Percentiles rank a stretch among this genome's conserved stretches.
These are phyloP conservation scores for Rhynchomys soricoides DNA, from an alignment of 2,113 vertebrate species.

Conservation along the genomic window DNA sequence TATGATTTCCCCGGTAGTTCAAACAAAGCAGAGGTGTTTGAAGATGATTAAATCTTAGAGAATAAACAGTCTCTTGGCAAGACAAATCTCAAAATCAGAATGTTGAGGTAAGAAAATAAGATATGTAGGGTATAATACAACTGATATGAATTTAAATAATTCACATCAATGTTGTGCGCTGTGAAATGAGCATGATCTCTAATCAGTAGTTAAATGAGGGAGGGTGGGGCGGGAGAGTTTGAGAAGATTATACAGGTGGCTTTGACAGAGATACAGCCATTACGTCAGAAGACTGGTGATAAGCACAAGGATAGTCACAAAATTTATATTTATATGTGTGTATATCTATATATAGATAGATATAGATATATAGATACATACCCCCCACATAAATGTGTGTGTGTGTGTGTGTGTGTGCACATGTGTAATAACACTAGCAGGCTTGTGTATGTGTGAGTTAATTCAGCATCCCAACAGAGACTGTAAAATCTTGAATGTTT, in stretches of 20 bases:
- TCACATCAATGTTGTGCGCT: neutral
- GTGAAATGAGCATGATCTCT: neutral
- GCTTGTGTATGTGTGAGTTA: neutral
- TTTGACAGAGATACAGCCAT: neutral
- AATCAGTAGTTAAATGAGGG: neutral
- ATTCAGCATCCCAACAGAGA: neutral
- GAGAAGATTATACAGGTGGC: neutral
- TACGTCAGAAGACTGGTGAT: neutral
- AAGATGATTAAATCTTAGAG: neutral
- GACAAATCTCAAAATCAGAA: neutral
- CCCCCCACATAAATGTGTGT: neutral
- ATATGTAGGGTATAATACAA: neutral
- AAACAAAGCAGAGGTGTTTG: neutral
- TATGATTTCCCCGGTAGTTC: neutral
- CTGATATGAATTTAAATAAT: slow-evolving; percentile 16
- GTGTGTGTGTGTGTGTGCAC: neutral
- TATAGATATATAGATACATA: too few species aligned
- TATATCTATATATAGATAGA: too few species aligned
- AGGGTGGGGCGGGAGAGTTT: neutral
- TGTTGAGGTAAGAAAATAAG: neutral
- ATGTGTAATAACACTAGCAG: neutral
- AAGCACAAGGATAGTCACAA: neutral
- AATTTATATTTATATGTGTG: neutral
- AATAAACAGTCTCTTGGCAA: neutral
- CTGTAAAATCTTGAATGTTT: neutral